phyloP scores from a whole-genome alignment of 1,140 invertebrate genomes.

The Drosophila neocordata region DNA sequence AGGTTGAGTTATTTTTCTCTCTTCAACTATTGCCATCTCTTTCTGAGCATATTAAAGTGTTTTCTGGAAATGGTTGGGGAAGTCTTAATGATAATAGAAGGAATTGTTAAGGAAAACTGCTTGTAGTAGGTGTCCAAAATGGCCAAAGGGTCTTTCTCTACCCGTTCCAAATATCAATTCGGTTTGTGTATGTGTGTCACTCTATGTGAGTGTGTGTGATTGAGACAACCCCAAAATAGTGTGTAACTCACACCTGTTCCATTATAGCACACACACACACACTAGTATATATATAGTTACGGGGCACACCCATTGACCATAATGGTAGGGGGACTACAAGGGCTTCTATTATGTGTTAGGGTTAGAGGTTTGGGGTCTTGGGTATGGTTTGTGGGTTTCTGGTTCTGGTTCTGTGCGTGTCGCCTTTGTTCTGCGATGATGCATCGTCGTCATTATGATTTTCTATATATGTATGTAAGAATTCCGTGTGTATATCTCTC shows the following conservation, averaged over 20 bases:
- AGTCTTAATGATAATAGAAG: constrained; percentile 10
- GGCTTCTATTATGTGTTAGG: constrained; percentile 16
- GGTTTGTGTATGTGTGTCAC: neutral
- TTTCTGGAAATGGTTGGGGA: neutral
- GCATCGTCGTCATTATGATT: constrained; percentile 80
- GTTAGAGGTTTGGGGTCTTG: constrained; percentile 26
- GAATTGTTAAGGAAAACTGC: constrained; percentile 1
- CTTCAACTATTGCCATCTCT: constrained; percentile 7
- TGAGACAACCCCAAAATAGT: constrained; percentile 30
- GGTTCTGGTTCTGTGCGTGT: constrained; percentile 69
- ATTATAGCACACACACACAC: constrained; percentile 10
- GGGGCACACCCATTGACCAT: constrained; percentile 12
- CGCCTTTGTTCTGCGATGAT: constrained; percentile 76
- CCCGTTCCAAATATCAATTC: constrained; percentile 37
- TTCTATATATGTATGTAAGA: constrained; percentile 50
- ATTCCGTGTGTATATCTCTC: constrained; percentile 18
- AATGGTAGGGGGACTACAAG: constrained; percentile 20
- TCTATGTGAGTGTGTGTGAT: constrained; percentile 30
- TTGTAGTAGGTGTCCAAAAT: constrained; percentile 7
- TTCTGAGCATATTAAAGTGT: constrained; percentile 10
- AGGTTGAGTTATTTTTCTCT: constrained; percentile 27
- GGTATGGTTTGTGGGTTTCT: constrained; percentile 21
- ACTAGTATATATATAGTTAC: neutral
- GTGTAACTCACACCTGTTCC: constrained; percentile 40
- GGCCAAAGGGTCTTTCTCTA: constrained; percentile 4